These are phyloP conservation scores for Papilio xuthus DNA, from an alignment of 1,140 invertebrate species.

Conservation along the genomic window DNA sequence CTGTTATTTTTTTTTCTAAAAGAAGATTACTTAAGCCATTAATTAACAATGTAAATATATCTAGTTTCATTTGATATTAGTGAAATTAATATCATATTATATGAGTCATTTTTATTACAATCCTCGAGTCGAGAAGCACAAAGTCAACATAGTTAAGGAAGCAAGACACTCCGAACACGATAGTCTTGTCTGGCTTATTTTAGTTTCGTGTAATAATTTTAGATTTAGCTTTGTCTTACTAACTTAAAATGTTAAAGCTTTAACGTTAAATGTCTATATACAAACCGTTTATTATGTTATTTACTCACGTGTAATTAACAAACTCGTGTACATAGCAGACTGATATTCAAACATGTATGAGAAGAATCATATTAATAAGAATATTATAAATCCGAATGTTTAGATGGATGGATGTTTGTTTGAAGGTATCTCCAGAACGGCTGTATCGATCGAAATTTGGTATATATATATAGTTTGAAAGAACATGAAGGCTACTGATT, in stretches of 20 bases:
- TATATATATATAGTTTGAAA: no score
- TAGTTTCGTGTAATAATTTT: neutral
- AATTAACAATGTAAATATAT: neutral
- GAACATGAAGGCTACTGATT: no score
- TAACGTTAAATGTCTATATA: neutral
- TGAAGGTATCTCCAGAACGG: no score
- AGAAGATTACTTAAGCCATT: no score
- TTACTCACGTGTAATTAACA: neutral
- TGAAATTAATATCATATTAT: neutral
- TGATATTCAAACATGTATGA: no score
- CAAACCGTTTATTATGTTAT: neutral
- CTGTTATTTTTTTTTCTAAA: no score
- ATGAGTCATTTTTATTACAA: conserved; percentile 6
- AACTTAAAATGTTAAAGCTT: neutral
- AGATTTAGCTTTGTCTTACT: conserved; percentile 3
- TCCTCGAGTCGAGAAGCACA: neutral
- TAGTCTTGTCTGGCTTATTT: conserved; percentile 6
- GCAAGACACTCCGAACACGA: neutral
- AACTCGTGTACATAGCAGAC: no score
- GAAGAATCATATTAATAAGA: no score
- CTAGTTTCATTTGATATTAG: neutral
- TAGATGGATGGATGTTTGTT: no score
- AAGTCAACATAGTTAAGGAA: conserved; percentile 13
- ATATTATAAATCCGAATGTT: no score
- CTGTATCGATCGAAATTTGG: no score